Evolutionary conservation across 2,888 invertebrate species (phyloP).

Genomic region (Hedya salicella): DNA sequence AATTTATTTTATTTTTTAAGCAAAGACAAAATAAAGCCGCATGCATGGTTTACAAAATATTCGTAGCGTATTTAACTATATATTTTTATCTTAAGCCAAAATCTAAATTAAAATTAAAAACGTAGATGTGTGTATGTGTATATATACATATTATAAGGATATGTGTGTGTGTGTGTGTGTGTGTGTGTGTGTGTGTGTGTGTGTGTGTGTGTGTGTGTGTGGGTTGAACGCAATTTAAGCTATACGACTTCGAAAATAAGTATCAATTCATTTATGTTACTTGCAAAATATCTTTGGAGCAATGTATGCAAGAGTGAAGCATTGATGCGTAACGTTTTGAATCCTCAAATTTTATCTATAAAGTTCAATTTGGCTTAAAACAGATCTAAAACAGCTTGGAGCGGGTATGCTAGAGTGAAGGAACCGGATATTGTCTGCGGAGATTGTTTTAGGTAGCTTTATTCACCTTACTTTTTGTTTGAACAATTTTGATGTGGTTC

Average conservation of each 20-base stretch:
- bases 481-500: conserved; percentile 34
- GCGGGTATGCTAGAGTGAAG: conserved; percentile 53
- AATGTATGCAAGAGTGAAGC: conserved; percentile 17
- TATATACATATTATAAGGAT: no score
- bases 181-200: no score
- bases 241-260: neutral
- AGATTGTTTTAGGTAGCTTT: conserved; percentile 71
- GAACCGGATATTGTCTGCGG: conserved; percentile 69
- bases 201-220: no score
- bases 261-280: neutral
- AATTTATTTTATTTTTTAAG: no score
- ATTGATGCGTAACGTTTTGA: neutral
- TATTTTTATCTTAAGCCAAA: no score
- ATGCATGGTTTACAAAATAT: no score
- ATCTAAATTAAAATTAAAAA: no score
- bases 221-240: neutral
- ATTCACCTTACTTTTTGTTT: conserved; percentile 41
- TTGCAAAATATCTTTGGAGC: conserved; percentile 18
- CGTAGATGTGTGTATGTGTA: no score
- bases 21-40: no score
- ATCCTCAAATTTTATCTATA: neutral
- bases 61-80: no score
- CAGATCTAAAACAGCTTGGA: conserved; percentile 28
- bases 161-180: no score
- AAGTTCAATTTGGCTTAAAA: conserved; percentile 16